Base-by-base conservation (phyloP, 2,113 vertebrate genomes). In the Gobius niger region DNA sequence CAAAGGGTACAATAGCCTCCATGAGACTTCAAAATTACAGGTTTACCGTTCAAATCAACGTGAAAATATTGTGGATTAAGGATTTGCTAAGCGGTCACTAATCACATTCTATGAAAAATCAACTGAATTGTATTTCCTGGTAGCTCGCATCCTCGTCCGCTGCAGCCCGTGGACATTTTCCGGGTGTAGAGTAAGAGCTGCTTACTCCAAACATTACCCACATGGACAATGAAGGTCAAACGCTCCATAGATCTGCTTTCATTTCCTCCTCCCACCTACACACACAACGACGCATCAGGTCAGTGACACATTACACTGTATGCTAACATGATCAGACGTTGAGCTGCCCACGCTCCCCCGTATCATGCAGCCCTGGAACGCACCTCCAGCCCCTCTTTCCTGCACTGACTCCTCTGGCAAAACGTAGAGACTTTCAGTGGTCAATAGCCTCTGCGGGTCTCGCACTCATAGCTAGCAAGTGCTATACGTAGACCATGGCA, bases 261-360 rank as follows among this genome's bases (percentile, higher is more conserved):
- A 62, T 62, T 62, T 62, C 42, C 42, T 62, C 16, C 42, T n/a
- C 10, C 15, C 14, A 12, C 15, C 71, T 40, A 40, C 47, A 50
- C 56, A 70, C 57, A 44, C 59, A 60, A 24, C 18, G 7, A 63
- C 68, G 47, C 47, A 18, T 41, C 19, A 40, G 7, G 10, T 52
- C 9, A 60, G 42, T 59, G 15, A 53, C 9, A 53, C 59, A 41
- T 44, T 52, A 47, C 51, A 52, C 34, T 47, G 50, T 40, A 67
- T 53, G 63, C 12, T 50, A 56, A 70, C 34, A 9, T 9, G 62
- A 70, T 70, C 62, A 65, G 66, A 72, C 47, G 44, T 14, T 68
- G 49, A 9, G 53, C 63, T 18, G 49, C 15, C 61, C 34, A 8
- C 16, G 7, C 16, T 34, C 24, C 44, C 3, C 15, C 9, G 15